These are phyloP conservation scores for Drosophila pseudoananassae DNA, from an alignment of 1,140 invertebrate genomes.

Conservation along the genomic window DNA sequence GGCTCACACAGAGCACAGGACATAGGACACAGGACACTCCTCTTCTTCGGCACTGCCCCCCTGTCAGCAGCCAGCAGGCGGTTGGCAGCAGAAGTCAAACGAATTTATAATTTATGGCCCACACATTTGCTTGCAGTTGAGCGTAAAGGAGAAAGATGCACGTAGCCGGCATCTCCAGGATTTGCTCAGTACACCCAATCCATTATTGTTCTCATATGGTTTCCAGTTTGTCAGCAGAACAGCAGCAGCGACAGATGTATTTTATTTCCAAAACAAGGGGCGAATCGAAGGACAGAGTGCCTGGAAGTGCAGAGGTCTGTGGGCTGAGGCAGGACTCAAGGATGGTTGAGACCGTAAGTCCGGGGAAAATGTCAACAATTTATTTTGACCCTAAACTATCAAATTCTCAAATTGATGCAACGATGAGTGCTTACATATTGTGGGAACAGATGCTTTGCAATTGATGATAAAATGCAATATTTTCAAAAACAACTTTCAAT, in stretches of 20 bases:
- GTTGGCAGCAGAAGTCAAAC: slow-evolving; percentile 77
- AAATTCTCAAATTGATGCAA: slow-evolving; percentile 53
- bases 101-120: slow-evolving; percentile 78
- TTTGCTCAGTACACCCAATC: slow-evolving; percentile 44
- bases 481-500: no score
- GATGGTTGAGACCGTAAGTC: slow-evolving; percentile 23
- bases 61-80: slow-evolving; percentile 44
- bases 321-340: slow-evolving; percentile 4
- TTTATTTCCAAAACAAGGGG: slow-evolving; percentile 44
- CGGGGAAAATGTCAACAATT: slow-evolving; percentile 55
- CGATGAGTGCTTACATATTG: slow-evolving; percentile 20
- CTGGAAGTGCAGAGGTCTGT: neutral
- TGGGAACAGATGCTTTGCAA: neutral
- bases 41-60: slow-evolving; percentile 16
- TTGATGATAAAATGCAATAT: neutral
- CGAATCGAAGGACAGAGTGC: slow-evolving; percentile 7
- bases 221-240: slow-evolving; percentile 68
- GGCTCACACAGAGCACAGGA: neutral
- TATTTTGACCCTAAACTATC: slow-evolving; percentile 58
- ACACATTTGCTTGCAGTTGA: slow-evolving; percentile 76
- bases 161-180: slow-evolving; percentile 40
- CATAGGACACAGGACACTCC: neutral
- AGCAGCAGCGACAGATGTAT: slow-evolving; percentile 62
- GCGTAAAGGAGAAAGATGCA: slow-evolving; percentile 61
- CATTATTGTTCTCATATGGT: slow-evolving; percentile 81